Conservation (phyloP, 2,113 vertebrate species). For the Phylloscopus whistleri region DNA sequence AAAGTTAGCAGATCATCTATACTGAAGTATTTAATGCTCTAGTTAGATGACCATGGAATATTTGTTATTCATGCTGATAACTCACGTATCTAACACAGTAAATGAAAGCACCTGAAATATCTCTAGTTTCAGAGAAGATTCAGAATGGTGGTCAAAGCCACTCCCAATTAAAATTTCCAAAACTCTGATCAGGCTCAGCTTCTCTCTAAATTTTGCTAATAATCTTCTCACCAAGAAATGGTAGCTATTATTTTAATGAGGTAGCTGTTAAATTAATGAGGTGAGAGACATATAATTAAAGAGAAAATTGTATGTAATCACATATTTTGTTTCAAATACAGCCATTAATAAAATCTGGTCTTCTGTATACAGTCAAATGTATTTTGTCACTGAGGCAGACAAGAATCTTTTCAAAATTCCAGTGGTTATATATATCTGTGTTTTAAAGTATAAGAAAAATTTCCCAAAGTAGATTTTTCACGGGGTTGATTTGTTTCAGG, state of each 20-base stretch:
- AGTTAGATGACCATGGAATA: background rate
- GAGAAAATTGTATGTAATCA: background rate
- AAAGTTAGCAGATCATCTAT: background rate
- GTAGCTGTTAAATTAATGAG: background rate
- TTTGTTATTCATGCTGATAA: background rate
- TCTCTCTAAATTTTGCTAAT: background rate
- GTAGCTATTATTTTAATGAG: background rate
- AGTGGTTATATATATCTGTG: background rate
- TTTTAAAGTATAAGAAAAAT: background rate
- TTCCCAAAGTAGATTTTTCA: background rate
- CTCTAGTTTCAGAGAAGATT: background rate
- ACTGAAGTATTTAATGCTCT: background rate
- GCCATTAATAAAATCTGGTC: background rate
- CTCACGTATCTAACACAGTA: background rate
- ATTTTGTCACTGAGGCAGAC: background rate
- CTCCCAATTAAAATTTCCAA: background rate
- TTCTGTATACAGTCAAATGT: background rate
- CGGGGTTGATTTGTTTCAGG: fast-evolving
- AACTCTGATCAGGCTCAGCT: background rate
- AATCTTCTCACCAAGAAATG: background rate
- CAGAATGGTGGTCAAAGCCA: background rate
- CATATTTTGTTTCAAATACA: background rate
- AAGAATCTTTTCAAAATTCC: background rate
- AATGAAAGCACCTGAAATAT: background rate
- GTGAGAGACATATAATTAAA: background rate